Conservation (phyloP, 1,140 invertebrate species). For the Rhopalosiphum maidis region DNA sequence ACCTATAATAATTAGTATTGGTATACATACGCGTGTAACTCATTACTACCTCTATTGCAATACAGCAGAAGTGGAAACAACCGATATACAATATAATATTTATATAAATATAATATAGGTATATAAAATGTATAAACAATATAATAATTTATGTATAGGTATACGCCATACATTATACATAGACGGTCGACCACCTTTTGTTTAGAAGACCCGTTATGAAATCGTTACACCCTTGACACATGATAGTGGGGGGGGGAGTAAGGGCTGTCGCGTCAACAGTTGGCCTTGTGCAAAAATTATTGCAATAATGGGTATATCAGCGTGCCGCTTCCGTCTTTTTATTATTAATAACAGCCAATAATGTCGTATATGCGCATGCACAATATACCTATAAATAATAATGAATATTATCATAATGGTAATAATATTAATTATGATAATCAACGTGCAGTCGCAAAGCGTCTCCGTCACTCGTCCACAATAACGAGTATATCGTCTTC, state of each 20-base stretch:
- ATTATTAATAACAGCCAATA: not conserved
- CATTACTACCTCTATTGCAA: not conserved
- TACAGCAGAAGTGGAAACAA: not conserved
- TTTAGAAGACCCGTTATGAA: too few species aligned
- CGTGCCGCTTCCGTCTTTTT: not conserved
- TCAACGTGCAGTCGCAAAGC: not conserved
- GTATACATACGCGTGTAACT: not conserved
- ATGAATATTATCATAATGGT: not conserved
- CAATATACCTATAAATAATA: not conserved
- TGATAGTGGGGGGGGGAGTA: not conserved
- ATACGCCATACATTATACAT: not conserved
- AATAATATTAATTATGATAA: not conserved
- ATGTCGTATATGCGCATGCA: not conserved
- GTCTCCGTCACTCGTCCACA: not conserved
- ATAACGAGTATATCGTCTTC: not conserved
- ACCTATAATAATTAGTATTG: too few species aligned
- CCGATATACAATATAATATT: not conserved
- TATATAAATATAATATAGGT: not conserved
- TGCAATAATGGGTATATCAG: not conserved
- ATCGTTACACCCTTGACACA: too few species aligned
- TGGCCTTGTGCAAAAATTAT: not conserved
- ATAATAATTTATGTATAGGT: not conserved
- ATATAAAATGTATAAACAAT: not conserved
- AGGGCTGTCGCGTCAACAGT: not conserved
- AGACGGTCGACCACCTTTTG: not conserved